A percentile compares a stretch with the other conserved stretches of the same genome.
Conservation (phyloP, 2,888 invertebrate genomes). For the Brachypterus glaber region DNA sequence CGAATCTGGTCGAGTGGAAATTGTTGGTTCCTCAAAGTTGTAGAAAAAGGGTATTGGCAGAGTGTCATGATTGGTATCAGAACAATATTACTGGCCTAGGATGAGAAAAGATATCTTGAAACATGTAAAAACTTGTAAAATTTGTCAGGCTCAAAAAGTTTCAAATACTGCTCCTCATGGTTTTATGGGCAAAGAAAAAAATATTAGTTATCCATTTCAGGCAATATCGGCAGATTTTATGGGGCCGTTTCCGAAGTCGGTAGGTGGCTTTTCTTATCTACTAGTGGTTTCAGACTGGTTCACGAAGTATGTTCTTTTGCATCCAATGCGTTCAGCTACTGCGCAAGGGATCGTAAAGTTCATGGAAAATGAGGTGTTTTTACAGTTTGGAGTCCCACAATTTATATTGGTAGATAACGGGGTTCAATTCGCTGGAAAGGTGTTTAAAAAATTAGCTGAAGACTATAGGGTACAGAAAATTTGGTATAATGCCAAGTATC, state of each 20-base stretch:
- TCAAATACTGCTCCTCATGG: not conserved
- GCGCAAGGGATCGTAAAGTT: not conserved
- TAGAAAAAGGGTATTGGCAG: not conserved
- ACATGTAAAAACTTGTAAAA: conserved; percentile 4
- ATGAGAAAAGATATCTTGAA: conserved; percentile 5
- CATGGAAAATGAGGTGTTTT: conserved; percentile 6
- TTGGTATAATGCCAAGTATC: conserved; percentile 7
- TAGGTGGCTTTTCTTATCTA: not conserved
- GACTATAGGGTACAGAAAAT: conserved; percentile 10
- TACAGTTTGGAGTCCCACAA: conserved; percentile 7
- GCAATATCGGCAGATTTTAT: not conserved
- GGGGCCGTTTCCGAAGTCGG: not conserved
- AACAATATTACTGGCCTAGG: not conserved
- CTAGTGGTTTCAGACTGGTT: no score
- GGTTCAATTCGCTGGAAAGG: conserved; percentile 7
- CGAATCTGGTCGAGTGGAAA: not conserved
- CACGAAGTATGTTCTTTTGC: no score
- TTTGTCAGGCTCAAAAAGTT: conserved; percentile 4
- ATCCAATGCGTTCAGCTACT: not conserved
- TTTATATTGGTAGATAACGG: conserved; percentile 8
- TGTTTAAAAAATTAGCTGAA: conserved; percentile 3
- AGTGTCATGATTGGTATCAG: not conserved
- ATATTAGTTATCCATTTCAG: no score
- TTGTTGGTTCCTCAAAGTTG: not conserved
- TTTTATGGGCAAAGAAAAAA: conserved; percentile 11